A percentile compares a stretch with the other conserved stretches of the same genome.
Conservation (phyloP, 1,140 invertebrate species). For the Philopotamus ludificatus region DNA sequence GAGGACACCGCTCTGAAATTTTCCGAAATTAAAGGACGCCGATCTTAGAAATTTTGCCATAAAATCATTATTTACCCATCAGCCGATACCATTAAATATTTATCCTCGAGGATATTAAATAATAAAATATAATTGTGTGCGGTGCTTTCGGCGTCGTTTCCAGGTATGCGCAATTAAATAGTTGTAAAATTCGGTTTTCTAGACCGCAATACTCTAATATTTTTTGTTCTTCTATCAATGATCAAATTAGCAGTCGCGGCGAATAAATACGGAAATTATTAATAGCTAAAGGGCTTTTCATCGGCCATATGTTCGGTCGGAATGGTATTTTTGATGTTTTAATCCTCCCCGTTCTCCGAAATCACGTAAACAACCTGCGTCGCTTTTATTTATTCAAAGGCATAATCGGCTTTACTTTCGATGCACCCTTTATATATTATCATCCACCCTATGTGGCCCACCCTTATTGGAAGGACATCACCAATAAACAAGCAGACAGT, state of each 20-base stretch:
- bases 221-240: no score
- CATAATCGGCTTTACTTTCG: constrained; percentile 34
- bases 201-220: no score
- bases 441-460: constrained; percentile 27
- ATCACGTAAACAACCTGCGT: constrained; percentile 7
- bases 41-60: constrained; percentile 19
- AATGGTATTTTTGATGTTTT: no score
- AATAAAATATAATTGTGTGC: constrained; percentile 4
- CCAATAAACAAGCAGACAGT: constrained; percentile 34
- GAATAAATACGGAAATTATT: no score
- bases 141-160: not conserved
- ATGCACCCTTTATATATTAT: constrained; percentile 32
- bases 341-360: no score
- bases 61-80: constrained; percentile 34
- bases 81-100: constrained; percentile 2
- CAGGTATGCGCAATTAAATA: no score
- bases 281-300: no score
- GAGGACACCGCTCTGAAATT: no score
- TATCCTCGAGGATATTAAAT: not conserved
- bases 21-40: constrained; percentile 4
- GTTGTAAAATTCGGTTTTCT: no score
- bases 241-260: no score
- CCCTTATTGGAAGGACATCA: constrained; percentile 30
- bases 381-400: constrained; percentile 30
- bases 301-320: no score